Conservation (phyloP, 2,888 invertebrate genomes). For the Liposcelis brunnea region DNA sequence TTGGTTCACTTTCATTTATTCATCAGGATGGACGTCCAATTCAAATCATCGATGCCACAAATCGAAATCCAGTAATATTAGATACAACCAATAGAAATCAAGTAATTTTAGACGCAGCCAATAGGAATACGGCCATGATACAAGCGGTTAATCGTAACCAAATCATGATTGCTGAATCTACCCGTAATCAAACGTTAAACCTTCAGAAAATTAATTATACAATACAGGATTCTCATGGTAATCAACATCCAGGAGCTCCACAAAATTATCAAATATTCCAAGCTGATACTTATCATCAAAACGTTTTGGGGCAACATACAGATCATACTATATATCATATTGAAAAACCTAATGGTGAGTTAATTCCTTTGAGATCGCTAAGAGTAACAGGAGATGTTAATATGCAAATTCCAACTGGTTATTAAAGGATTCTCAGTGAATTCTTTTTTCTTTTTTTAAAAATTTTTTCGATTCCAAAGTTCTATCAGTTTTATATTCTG, state of each 20-base stretch:
- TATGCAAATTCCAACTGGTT: constrained; percentile 4
- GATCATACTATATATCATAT: constrained; percentile 3
- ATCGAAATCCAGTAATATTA: background rate
- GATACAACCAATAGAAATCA: background rate
- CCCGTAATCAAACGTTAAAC: background rate
- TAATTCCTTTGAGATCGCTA: background rate
- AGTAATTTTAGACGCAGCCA: constrained; percentile 2
- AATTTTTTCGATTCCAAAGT: too few species aligned
- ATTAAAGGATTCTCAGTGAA: background rate
- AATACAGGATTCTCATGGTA: constrained; percentile 5
- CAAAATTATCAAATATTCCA: constrained; percentile 8
- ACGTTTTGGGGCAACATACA: background rate
- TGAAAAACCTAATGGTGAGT: background rate
- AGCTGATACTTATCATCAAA: constrained; percentile 5
- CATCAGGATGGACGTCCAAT: background rate
- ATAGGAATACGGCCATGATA: constrained; percentile 2
- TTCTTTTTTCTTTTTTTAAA: too few species aligned
- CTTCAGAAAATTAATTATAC: constrained; percentile 7
- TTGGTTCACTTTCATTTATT: background rate
- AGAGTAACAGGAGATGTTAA: background rate
- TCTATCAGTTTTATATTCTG: too few species aligned
- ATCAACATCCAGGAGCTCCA: background rate
- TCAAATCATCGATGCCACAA: background rate
- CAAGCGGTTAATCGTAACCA: constrained; percentile 4
- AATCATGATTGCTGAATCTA: background rate